Evolutionary conservation across 2,888 invertebrate species (phyloP).

Genomic region (Drosophila borealis): DNA sequence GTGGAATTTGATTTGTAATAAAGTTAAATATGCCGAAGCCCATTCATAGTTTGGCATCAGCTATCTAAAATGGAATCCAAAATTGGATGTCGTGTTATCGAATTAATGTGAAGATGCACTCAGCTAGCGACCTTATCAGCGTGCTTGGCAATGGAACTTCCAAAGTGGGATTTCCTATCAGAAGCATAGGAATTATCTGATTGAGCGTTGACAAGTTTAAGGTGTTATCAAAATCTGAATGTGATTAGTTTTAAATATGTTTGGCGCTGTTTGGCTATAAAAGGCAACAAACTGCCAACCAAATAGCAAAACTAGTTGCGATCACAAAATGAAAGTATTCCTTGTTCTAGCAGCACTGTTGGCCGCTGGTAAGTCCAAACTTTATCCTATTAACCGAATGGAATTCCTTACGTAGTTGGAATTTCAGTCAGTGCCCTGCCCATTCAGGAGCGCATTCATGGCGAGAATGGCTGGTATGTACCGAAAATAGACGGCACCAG

Average conservation of each 20-base stretch:
- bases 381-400: accelerated
- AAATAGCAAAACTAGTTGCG: slow-evolving; percentile 6
- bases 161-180: slow-evolving; percentile 6
- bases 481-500: slow-evolving; percentile 61
- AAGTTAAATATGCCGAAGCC: too few species aligned
- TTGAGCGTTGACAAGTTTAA: slow-evolving; percentile 7
- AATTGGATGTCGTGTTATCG: too few species aligned
- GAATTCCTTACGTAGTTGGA: not conserved
- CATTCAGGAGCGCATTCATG: slow-evolving; percentile 52
- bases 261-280: slow-evolving; percentile 21
- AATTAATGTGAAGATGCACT: slow-evolving; percentile 36
- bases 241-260: slow-evolving; percentile 7
- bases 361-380: slow-evolving; percentile 42
- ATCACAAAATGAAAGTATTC: slow-evolving; percentile 31
- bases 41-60: too few species aligned
- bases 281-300: not conserved
- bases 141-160: not conserved
- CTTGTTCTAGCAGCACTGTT: slow-evolving; percentile 34
- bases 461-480: slow-evolving; percentile 67
- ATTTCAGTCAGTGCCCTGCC: slow-evolving; percentile 50
- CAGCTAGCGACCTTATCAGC: not conserved
- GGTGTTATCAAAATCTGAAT: not conserved
- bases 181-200: slow-evolving; percentile 3
- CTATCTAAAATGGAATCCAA: not conserved
- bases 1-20: too few species aligned